A percentile compares a stretch with the other conserved stretches of the same genome.
These are phyloP conservation scores for Chaenocephalus aceratus DNA, from an alignment of 2,113 vertebrate species.

Conservation along the genomic window DNA sequence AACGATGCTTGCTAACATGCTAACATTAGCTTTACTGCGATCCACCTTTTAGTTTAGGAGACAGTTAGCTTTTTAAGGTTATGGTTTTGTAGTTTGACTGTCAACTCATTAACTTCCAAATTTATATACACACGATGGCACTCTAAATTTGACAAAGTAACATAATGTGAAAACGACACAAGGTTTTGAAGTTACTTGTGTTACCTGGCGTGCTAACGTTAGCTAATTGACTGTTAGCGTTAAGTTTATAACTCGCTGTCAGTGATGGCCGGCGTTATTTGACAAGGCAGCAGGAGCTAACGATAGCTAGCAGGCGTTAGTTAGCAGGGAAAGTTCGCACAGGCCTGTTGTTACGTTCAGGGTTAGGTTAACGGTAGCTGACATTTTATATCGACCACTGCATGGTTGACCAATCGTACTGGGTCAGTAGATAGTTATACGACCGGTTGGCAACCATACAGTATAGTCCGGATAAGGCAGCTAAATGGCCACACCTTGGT, in stretches of 20 bases:
- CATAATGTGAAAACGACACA: not conserved
- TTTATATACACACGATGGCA: not conserved
- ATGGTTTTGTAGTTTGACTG: conserved; percentile 12
- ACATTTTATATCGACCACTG: conserved; percentile 20
- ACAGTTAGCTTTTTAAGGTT: conserved; percentile 31
- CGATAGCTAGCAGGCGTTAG: conserved; percentile 52
- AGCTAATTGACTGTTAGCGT: conserved; percentile 66
- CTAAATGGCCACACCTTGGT: conserved; percentile 81
- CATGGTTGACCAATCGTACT: conserved; percentile 4
- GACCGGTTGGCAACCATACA: conserved; percentile 31
- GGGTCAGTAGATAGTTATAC: conserved; percentile 2
- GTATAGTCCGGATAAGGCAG: conserved; percentile 57
- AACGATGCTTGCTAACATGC: conserved; percentile 54
- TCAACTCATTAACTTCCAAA: conserved; percentile 8
- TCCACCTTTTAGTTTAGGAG: conserved; percentile 30
- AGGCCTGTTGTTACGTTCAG: conserved; percentile 48
- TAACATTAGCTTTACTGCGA: conserved; percentile 56
- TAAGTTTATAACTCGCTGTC: conserved; percentile 75
- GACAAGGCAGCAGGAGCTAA: conserved; percentile 66
- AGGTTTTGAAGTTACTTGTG: conserved; percentile 30
- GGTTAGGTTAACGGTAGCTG: conserved; percentile 40
- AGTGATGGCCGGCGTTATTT: conserved; percentile 70
- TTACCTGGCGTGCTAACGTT: conserved; percentile 52
- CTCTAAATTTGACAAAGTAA: not conserved
- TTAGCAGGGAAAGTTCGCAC: conserved; percentile 67